Base-by-base conservation (phyloP, 1,140 invertebrate species). In the Solen grandis region DNA sequence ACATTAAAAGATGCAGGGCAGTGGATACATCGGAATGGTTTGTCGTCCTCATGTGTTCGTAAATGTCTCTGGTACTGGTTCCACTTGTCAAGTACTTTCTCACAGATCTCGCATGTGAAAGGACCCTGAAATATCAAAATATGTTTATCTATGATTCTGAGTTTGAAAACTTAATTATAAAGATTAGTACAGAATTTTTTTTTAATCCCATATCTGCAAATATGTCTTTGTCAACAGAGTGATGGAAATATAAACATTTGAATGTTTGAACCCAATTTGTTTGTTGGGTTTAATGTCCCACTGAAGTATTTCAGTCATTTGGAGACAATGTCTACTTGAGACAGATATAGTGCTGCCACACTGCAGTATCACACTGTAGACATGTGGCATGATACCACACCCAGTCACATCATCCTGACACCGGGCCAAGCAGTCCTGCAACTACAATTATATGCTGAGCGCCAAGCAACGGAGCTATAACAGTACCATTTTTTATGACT, bases 1-100 rank as follows among this genome's bases (percentile, higher is more conserved):
- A 94, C 91, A 90, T 95, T 95, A 85, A 95, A 96, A 2, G 94
- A 94, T 19, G 91, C 91, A 22, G 92, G 84, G 89, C 95, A 96
- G 77, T 94, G 91, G 50, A 90, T 88, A 90, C 95, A 95, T 41
- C 93, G 91, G 85, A 93, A 94, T 27, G 94, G 93, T 86, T 95
- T 95, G 63, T 95, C 94, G 65, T 94, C 93, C 4, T 93, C 93
- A 88, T 95, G 95, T 38, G 91, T 91, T 65, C 93, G 92, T 85
- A 93, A 90, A 87, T 95, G 95, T 65, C 93, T 92, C 73, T 93
- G 93, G 19, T 93, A 92, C 50, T 93, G 91, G 16, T 89, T 91
- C 88, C 93, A 93, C 76, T 93, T 94, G 41, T 88, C 88, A 86
- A 95, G 95, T 63, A 93, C 90, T 89, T 94, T 91, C 2, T 91